These are phyloP conservation scores for Rhopalosiphum maidis DNA, from an alignment of 1,140 invertebrate species.

Conservation along the genomic window DNA sequence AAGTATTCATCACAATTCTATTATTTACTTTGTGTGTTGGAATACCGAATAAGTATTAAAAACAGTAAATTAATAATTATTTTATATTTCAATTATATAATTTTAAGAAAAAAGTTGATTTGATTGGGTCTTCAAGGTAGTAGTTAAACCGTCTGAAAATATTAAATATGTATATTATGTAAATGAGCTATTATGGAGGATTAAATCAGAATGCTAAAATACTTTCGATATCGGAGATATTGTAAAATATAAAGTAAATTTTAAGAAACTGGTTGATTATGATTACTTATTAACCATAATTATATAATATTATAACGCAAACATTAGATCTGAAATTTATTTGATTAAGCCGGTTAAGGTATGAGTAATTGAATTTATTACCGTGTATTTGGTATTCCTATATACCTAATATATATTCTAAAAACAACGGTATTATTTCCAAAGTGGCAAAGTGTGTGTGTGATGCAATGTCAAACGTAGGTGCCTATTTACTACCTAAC, in stretches of 20 bases:
- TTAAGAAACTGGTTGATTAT: conserved; percentile 7
- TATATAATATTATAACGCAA: conserved; percentile 13
- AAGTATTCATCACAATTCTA: too few species aligned
- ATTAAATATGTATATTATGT: not conserved
- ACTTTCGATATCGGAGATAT: not conserved
- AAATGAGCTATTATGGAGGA: not conserved
- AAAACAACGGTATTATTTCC: not conserved
- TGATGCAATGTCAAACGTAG: not conserved
- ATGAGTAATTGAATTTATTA: not conserved
- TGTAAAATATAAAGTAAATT: not conserved
- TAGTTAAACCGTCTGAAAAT: not conserved
- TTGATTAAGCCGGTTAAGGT: not conserved
- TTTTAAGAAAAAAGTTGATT: not conserved
- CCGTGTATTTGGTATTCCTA: not conserved
- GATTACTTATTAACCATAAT: not conserved
- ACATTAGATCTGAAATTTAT: not conserved
- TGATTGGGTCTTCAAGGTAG: not conserved
- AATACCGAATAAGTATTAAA: too few species aligned
- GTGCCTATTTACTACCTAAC: not conserved
- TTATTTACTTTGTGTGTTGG: too few species aligned
- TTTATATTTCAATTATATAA: not conserved
- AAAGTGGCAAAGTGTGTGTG: not conserved
- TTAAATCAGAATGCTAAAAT: not conserved
- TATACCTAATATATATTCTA: not conserved
- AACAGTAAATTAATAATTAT: not conserved